These are phyloP conservation scores for Vireo altiloquus DNA, from an alignment of 2,113 vertebrate species.

Conservation along the genomic window DNA sequence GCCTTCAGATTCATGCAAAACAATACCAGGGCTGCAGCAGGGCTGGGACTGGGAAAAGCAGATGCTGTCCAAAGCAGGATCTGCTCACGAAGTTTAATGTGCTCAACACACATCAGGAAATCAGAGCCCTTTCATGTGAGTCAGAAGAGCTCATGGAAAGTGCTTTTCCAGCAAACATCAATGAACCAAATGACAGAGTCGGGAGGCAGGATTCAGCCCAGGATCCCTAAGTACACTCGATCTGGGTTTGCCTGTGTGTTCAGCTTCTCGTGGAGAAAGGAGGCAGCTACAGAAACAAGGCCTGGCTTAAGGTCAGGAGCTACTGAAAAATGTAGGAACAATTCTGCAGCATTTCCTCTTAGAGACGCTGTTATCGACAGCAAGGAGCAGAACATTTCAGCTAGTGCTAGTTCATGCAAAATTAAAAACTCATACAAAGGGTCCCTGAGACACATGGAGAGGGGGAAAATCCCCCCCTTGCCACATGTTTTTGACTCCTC, in stretches of 20 bases:
- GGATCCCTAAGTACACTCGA: neutral
- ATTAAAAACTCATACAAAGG: neutral
- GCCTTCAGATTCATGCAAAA: conserved; percentile 36
- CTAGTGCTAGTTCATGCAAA: neutral
- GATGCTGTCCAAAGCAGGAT: conserved; percentile 18
- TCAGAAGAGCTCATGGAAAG: neutral
- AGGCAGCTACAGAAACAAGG: neutral
- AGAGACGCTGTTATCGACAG: neutral
- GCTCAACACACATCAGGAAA: neutral
- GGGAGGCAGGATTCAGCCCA: neutral
- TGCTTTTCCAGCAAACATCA: neutral
- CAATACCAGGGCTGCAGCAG: conserved; percentile 50
- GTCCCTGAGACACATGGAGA: neutral
- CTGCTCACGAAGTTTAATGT: neutral
- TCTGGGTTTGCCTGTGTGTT: neutral
- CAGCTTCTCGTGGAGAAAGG: neutral
- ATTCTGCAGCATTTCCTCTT: neutral
- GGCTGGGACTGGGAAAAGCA: conserved; percentile 34
- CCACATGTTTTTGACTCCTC: neutral
- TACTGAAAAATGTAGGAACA: neutral
- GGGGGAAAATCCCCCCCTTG: no score
- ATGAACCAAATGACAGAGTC: neutral
- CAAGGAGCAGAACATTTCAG: neutral
- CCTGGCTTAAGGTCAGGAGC: conserved; percentile 4
- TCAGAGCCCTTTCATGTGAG: neutral